Evolutionary conservation across 2,113 vertebrate species (phyloP).

Genomic region (Tonatia bakeri): DNA sequence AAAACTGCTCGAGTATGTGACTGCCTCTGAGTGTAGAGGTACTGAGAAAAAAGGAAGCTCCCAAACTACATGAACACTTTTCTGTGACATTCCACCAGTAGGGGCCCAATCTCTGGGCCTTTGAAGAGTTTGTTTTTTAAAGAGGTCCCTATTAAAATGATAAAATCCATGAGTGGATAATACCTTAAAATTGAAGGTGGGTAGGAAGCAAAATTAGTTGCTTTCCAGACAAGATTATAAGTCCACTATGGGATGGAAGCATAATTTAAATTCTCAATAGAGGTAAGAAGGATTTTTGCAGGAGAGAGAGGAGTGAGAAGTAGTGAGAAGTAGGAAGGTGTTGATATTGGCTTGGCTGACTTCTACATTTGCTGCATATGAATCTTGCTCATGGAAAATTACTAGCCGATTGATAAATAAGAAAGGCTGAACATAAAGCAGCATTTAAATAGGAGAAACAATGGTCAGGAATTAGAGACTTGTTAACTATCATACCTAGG

Average conservation of each 20-base stretch:
- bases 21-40: background rate
- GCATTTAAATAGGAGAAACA: background rate
- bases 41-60: background rate
- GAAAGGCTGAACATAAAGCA: background rate
- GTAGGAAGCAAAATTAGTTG: background rate
- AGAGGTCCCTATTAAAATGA: background rate
- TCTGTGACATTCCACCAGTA: background rate
- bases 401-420: background rate
- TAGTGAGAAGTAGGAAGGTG: background rate
- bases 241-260: background rate
- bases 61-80: background rate
- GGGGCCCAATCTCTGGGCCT: background rate
- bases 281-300: background rate
- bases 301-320: background rate
- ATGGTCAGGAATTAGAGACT: background rate
- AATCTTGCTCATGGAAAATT: background rate
- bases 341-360: background rate
- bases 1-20: background rate
- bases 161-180: background rate
- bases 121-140: conserved; percentile 7
- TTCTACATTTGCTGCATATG: background rate
- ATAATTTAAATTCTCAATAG: background rate
- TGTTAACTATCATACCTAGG: background rate
- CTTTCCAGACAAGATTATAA: background rate
- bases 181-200: background rate